Base-by-base conservation (phyloP, 2,888 invertebrate species). In the Craniophora ligustri region DNA sequence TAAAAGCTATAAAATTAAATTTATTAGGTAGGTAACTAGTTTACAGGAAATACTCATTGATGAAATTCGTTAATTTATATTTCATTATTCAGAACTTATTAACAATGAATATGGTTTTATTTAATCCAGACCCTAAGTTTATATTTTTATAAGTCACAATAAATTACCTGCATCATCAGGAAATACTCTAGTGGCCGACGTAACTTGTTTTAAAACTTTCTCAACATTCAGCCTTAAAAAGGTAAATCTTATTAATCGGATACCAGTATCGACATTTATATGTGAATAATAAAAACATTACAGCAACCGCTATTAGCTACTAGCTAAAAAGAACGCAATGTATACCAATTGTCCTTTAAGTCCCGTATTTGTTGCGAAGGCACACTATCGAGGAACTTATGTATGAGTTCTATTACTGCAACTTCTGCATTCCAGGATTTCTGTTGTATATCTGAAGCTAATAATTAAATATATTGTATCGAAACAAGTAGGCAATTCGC, bases 321-420 rank as follows among this genome's bases (percentile, higher is more conserved):
- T n/a, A n/a, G n/a, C n/a, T n/a, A n/a, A n/a, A n/a, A n/a, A n/a
- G 8, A 5, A 1, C 14, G 32, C 5, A n/a, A 31, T 47, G 40
- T 36, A 75, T 80, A 91, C 96, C 94, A 96, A 59, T 94, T 93
- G 81, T 94, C 95, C 79, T 95, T 96, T 49, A 94, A 86, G 75
- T 90, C 94, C 66, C 94, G 92, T 48, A 95, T 94, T 68, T 87
- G 94, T 57, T 94, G 94, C 58, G 94, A 94, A 57, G 91, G 94
- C 45, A 95, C 94, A 23, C 95, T 94, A 19, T 94, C 94, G 55
- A 97, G 89, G 76, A 97, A 97, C 86, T 96, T 96, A 67, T 97
- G 95, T 18, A 97, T 95, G 23, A 98, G 93, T 70, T 96, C 96
- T 32, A 96, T 95, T 0, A 96, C 97, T 19, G 97, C 96, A 59